Conservation (phyloP, 2,113 vertebrate species). For the Phalacrocorax aristotelis region DNA sequence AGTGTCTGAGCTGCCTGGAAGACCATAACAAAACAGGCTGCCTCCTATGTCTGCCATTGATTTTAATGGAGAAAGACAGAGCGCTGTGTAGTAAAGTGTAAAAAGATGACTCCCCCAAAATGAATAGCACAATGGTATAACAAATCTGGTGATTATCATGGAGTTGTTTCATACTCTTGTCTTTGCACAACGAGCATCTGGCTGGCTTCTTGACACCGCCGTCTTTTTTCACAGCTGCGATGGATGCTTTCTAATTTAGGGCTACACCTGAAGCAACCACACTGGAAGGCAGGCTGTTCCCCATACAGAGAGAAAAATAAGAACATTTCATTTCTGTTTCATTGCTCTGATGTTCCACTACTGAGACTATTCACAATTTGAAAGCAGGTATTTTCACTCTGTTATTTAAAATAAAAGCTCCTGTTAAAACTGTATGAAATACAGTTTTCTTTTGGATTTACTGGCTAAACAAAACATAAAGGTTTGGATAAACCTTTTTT, state of each 20-base stretch:
- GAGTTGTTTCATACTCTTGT: neutral
- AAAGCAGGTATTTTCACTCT: neutral
- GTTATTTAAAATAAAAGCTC: neutral
- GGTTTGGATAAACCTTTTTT: neutral
- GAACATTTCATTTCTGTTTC: neutral
- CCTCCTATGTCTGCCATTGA: constrained; percentile 8
- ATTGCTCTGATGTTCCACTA: neutral
- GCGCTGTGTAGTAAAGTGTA: neutral
- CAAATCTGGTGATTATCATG: neutral
- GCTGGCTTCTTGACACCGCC: neutral
- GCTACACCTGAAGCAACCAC: neutral
- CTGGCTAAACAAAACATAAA: neutral
- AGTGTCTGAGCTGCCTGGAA: constrained; percentile 15
- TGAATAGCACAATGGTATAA: neutral
- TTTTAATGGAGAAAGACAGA: constrained; percentile 19
- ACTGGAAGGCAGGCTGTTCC: neutral
- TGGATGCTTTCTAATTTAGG: neutral
- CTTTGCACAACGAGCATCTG: neutral
- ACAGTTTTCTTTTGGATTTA: neutral
- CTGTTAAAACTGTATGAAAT: neutral
- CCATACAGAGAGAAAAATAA: neutral
- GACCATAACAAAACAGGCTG: neutral
- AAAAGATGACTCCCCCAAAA: constrained; percentile 8
- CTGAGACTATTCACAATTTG: neutral
- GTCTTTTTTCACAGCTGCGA: neutral